These are phyloP conservation scores for Pegoplata infirma DNA, from an alignment of 2,888 invertebrate genomes.

Conservation along the genomic window DNA sequence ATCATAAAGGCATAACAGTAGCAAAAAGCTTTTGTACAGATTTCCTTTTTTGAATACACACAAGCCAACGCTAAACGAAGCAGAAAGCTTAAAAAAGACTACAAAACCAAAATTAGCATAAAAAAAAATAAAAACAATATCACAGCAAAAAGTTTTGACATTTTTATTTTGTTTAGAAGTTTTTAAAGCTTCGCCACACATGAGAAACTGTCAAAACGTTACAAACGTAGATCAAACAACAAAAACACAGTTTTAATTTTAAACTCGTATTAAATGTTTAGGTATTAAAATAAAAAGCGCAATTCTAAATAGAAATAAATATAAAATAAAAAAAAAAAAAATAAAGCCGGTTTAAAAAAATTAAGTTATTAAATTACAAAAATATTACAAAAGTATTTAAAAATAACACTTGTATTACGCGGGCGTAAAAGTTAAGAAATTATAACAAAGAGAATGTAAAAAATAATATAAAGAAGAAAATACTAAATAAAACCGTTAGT, in stretches of 20 bases:
- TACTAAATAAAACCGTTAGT: conserved; percentile 37
- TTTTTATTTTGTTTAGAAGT: conserved; percentile 27
- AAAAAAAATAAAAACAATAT: background rate
- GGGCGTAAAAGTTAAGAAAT: conserved; percentile 34
- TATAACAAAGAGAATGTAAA: background rate
- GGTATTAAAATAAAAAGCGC: background rate
- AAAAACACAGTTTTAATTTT: conserved; percentile 33
- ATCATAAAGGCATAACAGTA: background rate
- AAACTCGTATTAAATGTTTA: conserved; percentile 14
- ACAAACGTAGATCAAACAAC: conserved; percentile 15
- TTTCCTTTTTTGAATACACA: background rate
- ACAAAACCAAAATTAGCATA: background rate
- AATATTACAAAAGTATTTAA: background rate
- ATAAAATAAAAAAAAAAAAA: background rate
- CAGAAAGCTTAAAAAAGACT: background rate
- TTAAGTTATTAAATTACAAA: background rate
- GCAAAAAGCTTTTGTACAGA: background rate
- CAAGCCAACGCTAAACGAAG: background rate
- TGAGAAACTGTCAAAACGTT: conserved; percentile 24
- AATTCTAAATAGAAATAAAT: background rate
- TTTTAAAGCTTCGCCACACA: conserved; percentile 3
- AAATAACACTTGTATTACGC: conserved; percentile 8
- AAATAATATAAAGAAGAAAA: background rate
- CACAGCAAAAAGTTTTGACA: conserved; percentile 19
- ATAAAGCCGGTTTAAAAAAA: background rate